Percentiles rank a stretch among this genome's conserved stretches.
These are phyloP conservation scores for Macquaria australasica DNA, from an alignment of 2,113 vertebrate genomes.

Conservation along the genomic window DNA sequence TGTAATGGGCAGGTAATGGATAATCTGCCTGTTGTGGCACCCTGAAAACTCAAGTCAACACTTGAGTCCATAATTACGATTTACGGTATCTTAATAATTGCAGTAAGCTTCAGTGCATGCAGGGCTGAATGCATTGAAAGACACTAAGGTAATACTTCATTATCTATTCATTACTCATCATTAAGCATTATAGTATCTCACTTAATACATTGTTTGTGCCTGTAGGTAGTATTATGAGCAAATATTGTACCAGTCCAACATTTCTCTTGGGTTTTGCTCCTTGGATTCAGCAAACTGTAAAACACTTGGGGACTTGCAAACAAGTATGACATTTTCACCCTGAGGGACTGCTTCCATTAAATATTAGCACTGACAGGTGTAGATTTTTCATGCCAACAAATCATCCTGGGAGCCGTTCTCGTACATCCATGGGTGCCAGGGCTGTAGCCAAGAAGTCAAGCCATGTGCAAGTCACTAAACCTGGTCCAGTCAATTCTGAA, in stretches of 20 bases:
- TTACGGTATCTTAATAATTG: conserved; percentile 79
- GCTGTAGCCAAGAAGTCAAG: conserved; percentile 17
- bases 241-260: conserved; percentile 36
- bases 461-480: conserved; percentile 5
- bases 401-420: conserved; percentile 29
- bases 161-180: conserved; percentile 71
- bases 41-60: conserved; percentile 70
- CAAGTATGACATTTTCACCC: conserved; percentile 62
- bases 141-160: conserved; percentile 61
- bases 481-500: not conserved
- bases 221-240: conserved; percentile 33
- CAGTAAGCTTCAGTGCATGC: conserved; percentile 53
- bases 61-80: conserved; percentile 76
- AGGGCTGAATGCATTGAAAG: conserved; percentile 48
- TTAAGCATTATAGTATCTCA: conserved; percentile 60
- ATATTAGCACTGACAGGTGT: conserved; percentile 65
- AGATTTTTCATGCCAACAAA: conserved; percentile 48
- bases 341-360: conserved; percentile 63
- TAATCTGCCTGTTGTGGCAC: conserved; percentile 71
- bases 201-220: conserved; percentile 48
- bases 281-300: conserved; percentile 37
- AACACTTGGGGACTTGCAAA: conserved; percentile 54
- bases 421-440: conserved; percentile 14
- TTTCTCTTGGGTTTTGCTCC: conserved; percentile 39
- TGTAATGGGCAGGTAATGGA: conserved; percentile 72